Conservation (phyloP, 1,140 invertebrate genomes). For the Listronotus bonariensis region DNA sequence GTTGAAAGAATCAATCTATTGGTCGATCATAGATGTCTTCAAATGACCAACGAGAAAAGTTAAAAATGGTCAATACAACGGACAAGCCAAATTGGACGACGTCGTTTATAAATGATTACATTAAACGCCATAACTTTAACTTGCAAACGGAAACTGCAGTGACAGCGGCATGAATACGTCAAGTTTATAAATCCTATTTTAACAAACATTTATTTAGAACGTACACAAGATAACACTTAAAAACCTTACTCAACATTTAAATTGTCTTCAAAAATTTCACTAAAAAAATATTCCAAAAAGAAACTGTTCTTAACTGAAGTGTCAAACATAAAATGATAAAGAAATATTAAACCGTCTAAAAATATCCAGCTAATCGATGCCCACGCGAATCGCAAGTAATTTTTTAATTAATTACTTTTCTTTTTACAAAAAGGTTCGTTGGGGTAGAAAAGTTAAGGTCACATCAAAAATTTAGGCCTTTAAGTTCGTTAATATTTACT, state of each 20-base stretch:
- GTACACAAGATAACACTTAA: neutral
- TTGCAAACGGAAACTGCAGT: too few relatives aligned
- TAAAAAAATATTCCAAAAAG: neutral
- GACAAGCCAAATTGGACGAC: too few relatives aligned
- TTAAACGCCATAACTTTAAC: too few relatives aligned
- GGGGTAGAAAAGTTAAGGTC: constrained; percentile 7
- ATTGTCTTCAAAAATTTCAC: neutral
- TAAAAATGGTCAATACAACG: too few relatives aligned
- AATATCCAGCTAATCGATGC: constrained; percentile 13
- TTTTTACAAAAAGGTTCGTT: neutral
- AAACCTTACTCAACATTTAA: constrained; percentile 22
- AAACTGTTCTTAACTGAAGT: constrained; percentile 9
- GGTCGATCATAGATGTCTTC: too few relatives aligned
- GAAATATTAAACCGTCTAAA: constrained; percentile 14
- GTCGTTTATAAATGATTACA: too few relatives aligned
- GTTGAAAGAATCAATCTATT: too few relatives aligned
- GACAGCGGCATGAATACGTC: too few relatives aligned
- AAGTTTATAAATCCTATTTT: too few relatives aligned
- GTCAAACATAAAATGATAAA: constrained; percentile 17
- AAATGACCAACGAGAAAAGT: too few relatives aligned
- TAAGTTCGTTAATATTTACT: too few relatives aligned
- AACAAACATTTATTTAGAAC: too few relatives aligned
- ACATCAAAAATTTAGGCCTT: constrained; percentile 7
- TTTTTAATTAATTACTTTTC: constrained; percentile 10
- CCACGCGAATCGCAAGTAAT: neutral